Base-by-base conservation (phyloP, 1,140 invertebrate genomes). In the Stegodyphus mimosarum region DNA sequence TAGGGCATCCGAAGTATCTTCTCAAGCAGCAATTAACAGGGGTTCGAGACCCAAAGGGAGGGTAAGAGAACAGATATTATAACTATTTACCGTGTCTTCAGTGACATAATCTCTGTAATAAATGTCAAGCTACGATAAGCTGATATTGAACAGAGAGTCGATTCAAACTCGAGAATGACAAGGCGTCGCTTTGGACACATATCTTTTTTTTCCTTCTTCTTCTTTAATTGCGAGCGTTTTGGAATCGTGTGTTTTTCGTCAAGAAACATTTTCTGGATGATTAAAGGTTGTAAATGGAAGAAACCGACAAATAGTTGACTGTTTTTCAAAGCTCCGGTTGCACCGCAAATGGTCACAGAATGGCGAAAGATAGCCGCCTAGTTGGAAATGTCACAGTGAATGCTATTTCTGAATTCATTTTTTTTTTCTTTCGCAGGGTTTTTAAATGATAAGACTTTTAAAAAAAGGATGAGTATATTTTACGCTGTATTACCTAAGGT, bases 31-130 rank as follows among this genome's bases (percentile, higher is more conserved):
- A 63, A 76, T 76, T 76, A 76, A 60, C 18, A 48, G 6, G 17
- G 73, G 48, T 64, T 33, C 3, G 33, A 33, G 33, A 33, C 33
- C 33, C 72, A n/a, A 50, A 64, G 48, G 60, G 48, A 13, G 74
- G 60, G 48, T 71, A 11, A 6, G 18, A 64, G 15, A 50, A 48
- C 48, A 50, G 33, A 64, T 66, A 76, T 52, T 66, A 66, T 66
- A 50, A 76, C 74, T 76, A 76, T 76, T 76, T 63, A 76, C 18
- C 74, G 74, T 76, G 74, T 76, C 60, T 66, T 76, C 55, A 33
- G 60, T 76, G 74, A 76, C 74, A 66, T 76, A 66, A 76, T 76
- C 55, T 49, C 48, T 15, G 74, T 51, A 64, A 76, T 76, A 76
- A 76, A 76, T 64, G 74, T 76, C 74, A 66, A 2, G 7, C 55